These are phyloP conservation scores for Oxygymnocypris stewartii DNA, from an alignment of 2,113 vertebrate genomes.

Conservation along the genomic window DNA sequence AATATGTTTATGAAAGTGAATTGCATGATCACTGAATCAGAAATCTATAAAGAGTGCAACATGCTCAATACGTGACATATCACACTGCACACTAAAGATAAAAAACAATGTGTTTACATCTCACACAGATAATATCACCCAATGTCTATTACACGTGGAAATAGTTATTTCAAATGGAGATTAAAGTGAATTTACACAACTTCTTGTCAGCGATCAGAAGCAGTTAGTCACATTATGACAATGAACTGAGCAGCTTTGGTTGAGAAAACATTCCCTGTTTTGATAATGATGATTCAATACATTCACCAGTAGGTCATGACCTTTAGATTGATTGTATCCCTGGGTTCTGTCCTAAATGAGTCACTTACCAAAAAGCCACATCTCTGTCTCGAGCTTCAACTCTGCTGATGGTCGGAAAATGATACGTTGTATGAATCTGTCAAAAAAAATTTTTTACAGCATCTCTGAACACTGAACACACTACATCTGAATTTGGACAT, in stretches of 20 bases:
- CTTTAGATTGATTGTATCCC: slow-evolving; percentile 29
- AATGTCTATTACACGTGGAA: slow-evolving; percentile 1
- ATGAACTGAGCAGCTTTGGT: background rate
- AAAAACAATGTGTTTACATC: too few species aligned
- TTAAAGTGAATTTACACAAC: background rate
- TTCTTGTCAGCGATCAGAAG: slow-evolving; percentile 1
- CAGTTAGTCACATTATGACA: background rate
- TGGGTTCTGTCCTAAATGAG: slow-evolving; percentile 12
- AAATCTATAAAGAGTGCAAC: background rate
- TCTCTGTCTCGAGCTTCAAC: background rate
- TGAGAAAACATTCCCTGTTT: slow-evolving; percentile 9
- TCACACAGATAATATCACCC: background rate
- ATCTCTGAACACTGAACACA: background rate
- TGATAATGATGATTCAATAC: slow-evolving; percentile 31
- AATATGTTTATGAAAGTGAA: background rate
- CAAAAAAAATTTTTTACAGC: background rate
- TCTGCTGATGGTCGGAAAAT: background rate
- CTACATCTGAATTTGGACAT: background rate
- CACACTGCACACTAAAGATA: background rate
- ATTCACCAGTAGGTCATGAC: slow-evolving; percentile 26
- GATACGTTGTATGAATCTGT: background rate
- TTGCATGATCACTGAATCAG: background rate
- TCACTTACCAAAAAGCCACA: background rate
- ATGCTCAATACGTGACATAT: background rate
- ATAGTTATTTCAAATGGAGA: background rate